Evolutionary conservation across 2,888 invertebrate species (phyloP), one percentile per base, ranked within the genome.

Genomic region (Allacma fusca): DNA sequence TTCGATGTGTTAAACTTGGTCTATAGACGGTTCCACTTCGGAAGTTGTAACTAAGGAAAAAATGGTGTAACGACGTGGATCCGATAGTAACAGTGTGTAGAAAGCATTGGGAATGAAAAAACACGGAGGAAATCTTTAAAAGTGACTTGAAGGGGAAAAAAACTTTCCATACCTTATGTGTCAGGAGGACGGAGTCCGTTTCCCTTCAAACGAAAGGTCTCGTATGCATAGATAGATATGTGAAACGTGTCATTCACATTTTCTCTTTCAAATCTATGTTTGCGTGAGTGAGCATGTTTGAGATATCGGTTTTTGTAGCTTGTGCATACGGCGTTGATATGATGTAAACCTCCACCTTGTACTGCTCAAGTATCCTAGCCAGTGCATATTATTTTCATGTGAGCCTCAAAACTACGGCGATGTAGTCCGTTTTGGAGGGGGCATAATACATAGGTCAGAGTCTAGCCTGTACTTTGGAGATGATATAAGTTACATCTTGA

Each of bases 171-270:
- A 16, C 50, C 50, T 50, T 50, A 50, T 50, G 19, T 50, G 50
- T 50, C 50, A 50, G 50, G 9, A 50, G 5, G 50, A 50, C 50
- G 16, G 50, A 12, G 19, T 50, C 5, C 19, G 19, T 50, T 50
- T 50, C 50, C 19, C 50, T 50, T n/a, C 2, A 34, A 34, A 7
- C 4, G 16, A 13, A 50, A 50, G 4, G 16, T 50, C 50, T n/a
- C 50, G 2, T 50, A n/a, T 50, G 50, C 50, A 50, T 19, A 16
- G 50, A 4, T 50, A 16, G 50, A 50, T 50, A 50, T 50, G 50
- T 50, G 50, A 50, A 50, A 50, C 50, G 50, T 50, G 50, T 50
- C 50, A 50, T 50, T 50, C 50, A 50, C 50, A 50, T 50, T 50
- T 50, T 50, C 50, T 50, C 50, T 50, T 50, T 50, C 50, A 50